Percentiles rank a stretch among this genome's conserved stretches.
These are phyloP conservation scores for Ammodytes dubius DNA, from an alignment of 2,113 vertebrate species.

Conservation along the genomic window DNA sequence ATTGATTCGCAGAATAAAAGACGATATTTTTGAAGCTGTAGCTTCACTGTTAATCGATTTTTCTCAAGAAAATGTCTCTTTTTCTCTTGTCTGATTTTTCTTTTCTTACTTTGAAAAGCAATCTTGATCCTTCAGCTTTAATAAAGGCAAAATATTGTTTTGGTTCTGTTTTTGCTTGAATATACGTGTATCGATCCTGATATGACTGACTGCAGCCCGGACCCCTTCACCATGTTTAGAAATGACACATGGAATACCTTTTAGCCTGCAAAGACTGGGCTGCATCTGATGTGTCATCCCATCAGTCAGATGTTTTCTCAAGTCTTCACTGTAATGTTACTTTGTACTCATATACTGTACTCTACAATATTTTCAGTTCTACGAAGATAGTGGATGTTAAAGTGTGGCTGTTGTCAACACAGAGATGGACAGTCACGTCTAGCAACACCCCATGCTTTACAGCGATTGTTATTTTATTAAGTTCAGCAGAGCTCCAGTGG, in stretches of 20 bases:
- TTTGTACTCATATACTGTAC: background rate
- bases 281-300: conserved; percentile 14
- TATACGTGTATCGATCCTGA: background rate
- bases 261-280: conserved; percentile 4
- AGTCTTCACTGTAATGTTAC: background rate
- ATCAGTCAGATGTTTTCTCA: conserved; percentile 10
- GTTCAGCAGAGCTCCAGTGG: conserved; percentile 56
- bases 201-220: background rate
- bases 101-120: background rate
- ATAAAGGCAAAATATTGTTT: conserved; percentile 18
- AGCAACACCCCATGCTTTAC: background rate
- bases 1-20: conserved; percentile 39
- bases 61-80: conserved; percentile 24
- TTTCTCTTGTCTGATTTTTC: conserved; percentile 2
- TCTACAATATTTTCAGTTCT: conserved; percentile 3
- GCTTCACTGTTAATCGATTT: conserved; percentile 60
- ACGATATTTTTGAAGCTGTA: conserved; percentile 19
- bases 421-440: conserved; percentile 19
- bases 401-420: conserved; percentile 6
- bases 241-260: background rate
- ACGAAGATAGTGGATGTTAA: conserved; percentile 6
- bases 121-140: background rate
- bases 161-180: background rate
- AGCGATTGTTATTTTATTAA: conserved; percentile 64
- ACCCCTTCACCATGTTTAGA: background rate